Evolutionary conservation across 2,797 vertebrate species (phyloP), one percentile per base, ranked within the genome.

Genomic region (Rhadinocentrus ornatus): DNA sequence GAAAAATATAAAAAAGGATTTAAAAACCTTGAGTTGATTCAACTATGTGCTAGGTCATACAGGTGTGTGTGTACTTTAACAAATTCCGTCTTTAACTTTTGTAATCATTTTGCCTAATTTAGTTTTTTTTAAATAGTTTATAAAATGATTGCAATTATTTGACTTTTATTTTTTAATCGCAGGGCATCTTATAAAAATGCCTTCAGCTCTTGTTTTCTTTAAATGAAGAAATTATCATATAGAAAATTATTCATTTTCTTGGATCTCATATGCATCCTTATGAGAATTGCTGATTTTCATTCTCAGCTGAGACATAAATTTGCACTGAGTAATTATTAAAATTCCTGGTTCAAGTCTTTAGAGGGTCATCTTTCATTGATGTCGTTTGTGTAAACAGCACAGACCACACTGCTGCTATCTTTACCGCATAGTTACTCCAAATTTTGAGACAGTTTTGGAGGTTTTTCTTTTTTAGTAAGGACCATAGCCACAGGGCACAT

Each of bases 401-500:
- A 65, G 67, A 73, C 83, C 78, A 70, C 73, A 54, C 63, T 63
- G 82, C 59, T 50, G 66, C 77, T 86, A 67, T 83, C 70, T 89
- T 82, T 75, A 86, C 71, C 78, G 82, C 48, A 24, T 70, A 83
- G 78, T 81, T 72, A 52, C 73, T 86, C 85, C 76, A 81, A 71
- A 87, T 88, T 78, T 70, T 67, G 77, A 91, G 73, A 81, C 79
- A 67, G 66, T 88, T 91, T 78, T 73, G 16, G 77, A 84, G 76
- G 84, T 83, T 73, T 73, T 53, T 52, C 50, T 81, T 66, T 83
- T 65, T 83, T 58, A 66, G 83, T 82, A 84, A 78, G 82, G 82
- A 85, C 85, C 79, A 66, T 81, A 76, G 84, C 91, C 91, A 91
- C 69, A 78, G 89, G 91, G 89, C 86, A 87, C 82, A 77, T 86